Base-by-base conservation (phyloP, 2,113 vertebrate species). In the Gallinago paraguaiae region DNA sequence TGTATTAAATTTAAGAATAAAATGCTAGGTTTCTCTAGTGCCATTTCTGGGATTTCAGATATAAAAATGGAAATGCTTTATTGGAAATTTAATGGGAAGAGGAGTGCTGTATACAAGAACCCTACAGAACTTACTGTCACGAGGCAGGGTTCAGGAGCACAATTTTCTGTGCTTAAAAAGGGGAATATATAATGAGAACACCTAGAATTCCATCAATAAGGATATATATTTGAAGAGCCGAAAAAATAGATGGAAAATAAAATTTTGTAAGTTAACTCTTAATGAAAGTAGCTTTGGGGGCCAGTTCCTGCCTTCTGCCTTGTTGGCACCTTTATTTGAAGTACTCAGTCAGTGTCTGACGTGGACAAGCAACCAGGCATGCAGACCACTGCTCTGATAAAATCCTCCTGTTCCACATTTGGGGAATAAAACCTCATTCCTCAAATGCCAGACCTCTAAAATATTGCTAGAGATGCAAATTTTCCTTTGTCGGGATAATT, bases 1-100 rank as follows among this genome's bases (percentile, higher is more conserved):
- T 77, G 86, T 80, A n/a, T 91, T 96, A 93, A 86, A 91, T 94
- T 43, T 82, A 75, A 96, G 85, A 95, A 80, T 91, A 93, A 94
- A 96, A 97, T 1, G 54, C 74, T 76, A 45, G 68, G 90, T 85
- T 93, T 89, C 86, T 96, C 54, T 75, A 59, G 80, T 31, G 63
- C 82, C 7, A 3, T 89, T 92, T 68, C 89, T 93, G 93, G 90
- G 88, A 78, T 92, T 93, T 95, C 79, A 65, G 83, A 63, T 91
- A 83, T 68, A 93, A 92, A 93, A 95, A 80, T 87, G 88, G 70
- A 86, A 94, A 91, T 89, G 39, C 46, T 92, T 94, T 93, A 90
- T 94, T 94, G 92, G 92, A 92, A 94, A 93, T 92, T 13, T 91
- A 93, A 95, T 76, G 86, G 88, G 87, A 94, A 94, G 86, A 92